Percentiles rank a stretch among this genome's conserved stretches.
phyloP scores from a whole-genome alignment of 2,888 invertebrate species.

The Polymixis lichenea region DNA sequence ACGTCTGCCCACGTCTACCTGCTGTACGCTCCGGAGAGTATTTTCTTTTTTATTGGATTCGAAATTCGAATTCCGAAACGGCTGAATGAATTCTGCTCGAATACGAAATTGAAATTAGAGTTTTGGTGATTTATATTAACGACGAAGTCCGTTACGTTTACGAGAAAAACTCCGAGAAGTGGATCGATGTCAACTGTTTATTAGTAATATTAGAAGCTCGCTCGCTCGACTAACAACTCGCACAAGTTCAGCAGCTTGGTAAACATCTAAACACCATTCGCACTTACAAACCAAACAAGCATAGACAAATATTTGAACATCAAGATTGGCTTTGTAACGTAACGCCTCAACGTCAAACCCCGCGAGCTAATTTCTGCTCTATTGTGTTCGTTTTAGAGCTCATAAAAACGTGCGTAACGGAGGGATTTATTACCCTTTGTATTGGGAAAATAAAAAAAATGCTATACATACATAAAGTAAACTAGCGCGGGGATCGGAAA shows the following conservation, averaged over 20 bases:
- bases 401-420: conserved; percentile 65
- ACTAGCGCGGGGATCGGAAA: conserved; percentile 82
- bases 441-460: conserved; percentile 73
- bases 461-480: no score
- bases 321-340: conserved; percentile 82
- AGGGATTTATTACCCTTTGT: conserved; percentile 72
- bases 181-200: conserved; percentile 85
- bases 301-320: conserved; percentile 88
- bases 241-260: conserved; percentile 86
- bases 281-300: conserved; percentile 89
- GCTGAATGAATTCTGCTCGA: conserved; percentile 80
- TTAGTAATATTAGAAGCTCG: conserved; percentile 83
- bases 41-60: conserved; percentile 81
- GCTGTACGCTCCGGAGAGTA: conserved; percentile 75
- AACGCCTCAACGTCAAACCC: conserved; percentile 73
- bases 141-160: conserved; percentile 57
- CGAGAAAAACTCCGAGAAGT: conserved; percentile 69
- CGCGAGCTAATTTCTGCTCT: conserved; percentile 78
- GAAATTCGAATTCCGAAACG: conserved; percentile 79
- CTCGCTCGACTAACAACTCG: conserved; percentile 76
- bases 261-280: conserved; percentile 90
- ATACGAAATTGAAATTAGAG: conserved; percentile 72
- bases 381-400: conserved; percentile 72
- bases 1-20: conserved; percentile 90
- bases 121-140: conserved; percentile 63